Evolutionary conservation across 2,888 invertebrate genomes (phyloP).

Genomic region (Drosophila limbata): DNA sequence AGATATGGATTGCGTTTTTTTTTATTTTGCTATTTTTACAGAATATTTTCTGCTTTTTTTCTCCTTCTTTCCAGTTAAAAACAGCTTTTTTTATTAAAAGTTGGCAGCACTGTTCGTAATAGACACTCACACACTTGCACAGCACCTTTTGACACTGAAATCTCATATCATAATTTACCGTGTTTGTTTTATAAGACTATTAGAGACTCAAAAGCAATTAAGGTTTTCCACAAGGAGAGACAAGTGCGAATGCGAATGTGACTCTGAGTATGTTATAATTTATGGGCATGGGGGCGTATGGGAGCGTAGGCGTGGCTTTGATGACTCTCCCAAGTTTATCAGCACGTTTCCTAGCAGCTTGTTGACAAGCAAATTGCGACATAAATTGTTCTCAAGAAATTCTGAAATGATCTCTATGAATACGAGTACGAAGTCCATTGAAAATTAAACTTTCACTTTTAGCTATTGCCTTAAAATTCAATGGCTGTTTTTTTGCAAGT

Average conservation of each 20-base stretch:
- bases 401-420: conserved; percentile 36
- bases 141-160: conserved; percentile 32
- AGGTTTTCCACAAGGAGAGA: conserved; percentile 48
- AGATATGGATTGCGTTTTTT: no score
- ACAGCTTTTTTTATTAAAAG: no score
- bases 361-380: conserved; percentile 61
- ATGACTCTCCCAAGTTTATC: conserved; percentile 33
- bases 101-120: no score
- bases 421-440: conserved; percentile 22
- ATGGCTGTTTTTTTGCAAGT: no score
- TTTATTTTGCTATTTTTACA: no score
- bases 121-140: neutral
- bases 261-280: conserved; percentile 51
- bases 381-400: conserved; percentile 43
- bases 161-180: conserved; percentile 58
- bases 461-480: neutral
- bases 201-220: conserved; percentile 65
- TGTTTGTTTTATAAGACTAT: conserved; percentile 69
- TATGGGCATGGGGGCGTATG: conserved; percentile 36
- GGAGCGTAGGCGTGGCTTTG: conserved; percentile 23
- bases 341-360: conserved; percentile 57
- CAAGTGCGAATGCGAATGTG: conserved; percentile 15
- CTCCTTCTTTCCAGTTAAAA: no score
- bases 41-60: no score
- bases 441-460: conserved; percentile 33